Evolutionary conservation across 2,888 invertebrate genomes (phyloP).

Genomic region (Lymantria monacha): DNA sequence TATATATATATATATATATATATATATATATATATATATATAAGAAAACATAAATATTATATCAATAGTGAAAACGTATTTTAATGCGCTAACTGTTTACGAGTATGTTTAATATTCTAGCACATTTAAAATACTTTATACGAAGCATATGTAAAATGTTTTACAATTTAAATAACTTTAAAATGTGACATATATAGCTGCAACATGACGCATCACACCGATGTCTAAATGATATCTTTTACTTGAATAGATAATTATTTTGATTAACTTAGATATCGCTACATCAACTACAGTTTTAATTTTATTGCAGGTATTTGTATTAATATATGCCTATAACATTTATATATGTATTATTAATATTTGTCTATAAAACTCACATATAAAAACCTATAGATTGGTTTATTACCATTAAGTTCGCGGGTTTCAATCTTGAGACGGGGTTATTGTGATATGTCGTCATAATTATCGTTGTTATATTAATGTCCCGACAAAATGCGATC

Average conservation of each 20-base stretch:
- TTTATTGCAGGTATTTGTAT: background rate
- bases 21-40: no score
- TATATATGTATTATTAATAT: no score
- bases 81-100: background rate
- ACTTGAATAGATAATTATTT: background rate
- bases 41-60: no score
- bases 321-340: no score
- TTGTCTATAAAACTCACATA: no score
- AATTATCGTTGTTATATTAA: no score
- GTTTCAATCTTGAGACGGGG: no score
- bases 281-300: background rate
- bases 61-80: background rate
- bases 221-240: background rate
- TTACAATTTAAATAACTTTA: constrained; percentile 19
- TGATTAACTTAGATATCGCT: background rate
- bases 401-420: no score
- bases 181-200: background rate
- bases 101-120: background rate
- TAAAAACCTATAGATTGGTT: no score
- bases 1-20: no score
- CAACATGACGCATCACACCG: background rate
- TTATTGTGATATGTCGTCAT: no score
- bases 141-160: constrained; percentile 14
- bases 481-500: no score
- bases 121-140: constrained; percentile 1